Conservation (phyloP, 2,113 vertebrate species). For the Apeltes quadracus region DNA sequence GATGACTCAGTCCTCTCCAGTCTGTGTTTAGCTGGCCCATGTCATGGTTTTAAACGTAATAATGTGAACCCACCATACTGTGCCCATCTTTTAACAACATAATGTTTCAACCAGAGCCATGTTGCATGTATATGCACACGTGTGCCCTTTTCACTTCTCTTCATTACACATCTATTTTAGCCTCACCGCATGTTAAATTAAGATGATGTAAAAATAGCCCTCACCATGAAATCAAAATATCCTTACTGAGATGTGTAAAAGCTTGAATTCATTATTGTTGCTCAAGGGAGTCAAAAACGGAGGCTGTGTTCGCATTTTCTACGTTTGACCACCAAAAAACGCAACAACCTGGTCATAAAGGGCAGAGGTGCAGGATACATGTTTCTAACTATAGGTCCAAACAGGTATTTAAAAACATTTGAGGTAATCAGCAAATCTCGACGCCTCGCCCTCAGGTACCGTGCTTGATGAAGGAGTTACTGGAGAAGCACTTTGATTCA, state of each 20-base stretch:
- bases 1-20: background rate
- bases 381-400: background rate
- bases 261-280: background rate
- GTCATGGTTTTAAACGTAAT: background rate
- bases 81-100: background rate
- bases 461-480: slow-evolving; percentile 72
- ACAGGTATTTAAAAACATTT: background rate
- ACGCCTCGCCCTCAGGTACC: slow-evolving; percentile 65
- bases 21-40: background rate
- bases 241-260: background rate
- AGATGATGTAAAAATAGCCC: background rate
- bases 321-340: background rate
- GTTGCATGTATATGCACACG: too few relatives aligned
- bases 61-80: background rate
- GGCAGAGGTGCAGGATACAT: background rate
- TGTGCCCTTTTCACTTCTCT: background rate
- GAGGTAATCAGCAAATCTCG: background rate
- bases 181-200: background rate
- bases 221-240: background rate
- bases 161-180: background rate
- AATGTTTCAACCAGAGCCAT: background rate
- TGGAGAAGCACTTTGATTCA: slow-evolving; percentile 71
- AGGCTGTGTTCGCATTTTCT: background rate
- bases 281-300: background rate
- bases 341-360: background rate